Evolutionary conservation across 1,140 invertebrate species (phyloP).

Genomic region (Bombus pyrosoma): DNA sequence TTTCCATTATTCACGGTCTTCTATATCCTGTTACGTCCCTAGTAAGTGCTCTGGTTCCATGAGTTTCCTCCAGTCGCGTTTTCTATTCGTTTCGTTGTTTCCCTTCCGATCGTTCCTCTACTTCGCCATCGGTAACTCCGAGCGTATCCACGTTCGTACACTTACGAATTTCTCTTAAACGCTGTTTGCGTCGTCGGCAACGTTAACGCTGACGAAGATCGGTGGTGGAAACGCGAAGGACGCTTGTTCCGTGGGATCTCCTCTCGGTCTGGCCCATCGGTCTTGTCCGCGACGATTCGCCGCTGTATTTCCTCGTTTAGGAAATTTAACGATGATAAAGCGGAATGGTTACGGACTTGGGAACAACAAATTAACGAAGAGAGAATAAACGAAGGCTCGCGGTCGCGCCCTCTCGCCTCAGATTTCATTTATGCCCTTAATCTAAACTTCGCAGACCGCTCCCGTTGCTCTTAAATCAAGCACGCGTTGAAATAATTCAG

Average conservation of each 20-base stretch:
- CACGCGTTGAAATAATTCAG: constrained; percentile 18
- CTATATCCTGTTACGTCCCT: too few relatives aligned
- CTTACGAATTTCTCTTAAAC: too few relatives aligned
- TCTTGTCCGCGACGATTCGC: not conserved
- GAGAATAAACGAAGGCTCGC: constrained; percentile 2
- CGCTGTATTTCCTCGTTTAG: constrained; percentile 10
- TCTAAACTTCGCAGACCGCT: constrained; percentile 33
- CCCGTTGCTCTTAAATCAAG: constrained; percentile 33
- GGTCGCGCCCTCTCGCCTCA: not conserved
- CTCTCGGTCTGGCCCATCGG: too few relatives aligned
- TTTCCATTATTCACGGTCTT: too few relatives aligned
- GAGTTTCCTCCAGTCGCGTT: too few relatives aligned
- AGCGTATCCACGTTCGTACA: too few relatives aligned
- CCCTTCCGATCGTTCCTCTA: too few relatives aligned
- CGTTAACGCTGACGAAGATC: not conserved
- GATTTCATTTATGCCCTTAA: constrained; percentile 11
- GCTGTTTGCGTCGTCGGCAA: too few relatives aligned
- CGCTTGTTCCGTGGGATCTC: not conserved
- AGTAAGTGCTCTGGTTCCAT: too few relatives aligned
- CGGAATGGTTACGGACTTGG: not conserved
- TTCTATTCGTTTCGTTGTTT: too few relatives aligned
- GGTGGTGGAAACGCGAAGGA: not conserved
- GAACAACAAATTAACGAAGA: constrained; percentile 14
- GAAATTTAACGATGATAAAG: constrained; percentile 31
- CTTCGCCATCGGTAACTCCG: too few relatives aligned